These are phyloP conservation scores for Laterallus jamaicensis DNA, from an alignment of 2,113 vertebrate genomes.

Conservation along the genomic window DNA sequence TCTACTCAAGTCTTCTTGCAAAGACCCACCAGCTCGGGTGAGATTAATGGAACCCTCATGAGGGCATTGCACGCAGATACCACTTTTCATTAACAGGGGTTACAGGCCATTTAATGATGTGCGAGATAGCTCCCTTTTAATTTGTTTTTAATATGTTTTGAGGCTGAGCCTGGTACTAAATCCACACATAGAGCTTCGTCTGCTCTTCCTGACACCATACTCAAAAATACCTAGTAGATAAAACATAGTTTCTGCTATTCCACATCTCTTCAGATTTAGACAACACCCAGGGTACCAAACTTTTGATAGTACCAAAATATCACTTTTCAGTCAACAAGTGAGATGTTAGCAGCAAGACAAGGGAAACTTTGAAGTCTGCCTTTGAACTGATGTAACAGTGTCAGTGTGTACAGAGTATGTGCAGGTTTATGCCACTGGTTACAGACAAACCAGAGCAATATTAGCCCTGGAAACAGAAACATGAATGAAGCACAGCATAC, in stretches of 20 bases:
- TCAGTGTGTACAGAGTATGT: rapidly evolving
- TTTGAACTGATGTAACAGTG: background rate
- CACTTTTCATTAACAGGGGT: background rate
- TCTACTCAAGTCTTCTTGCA: background rate
- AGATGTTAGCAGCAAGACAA: background rate
- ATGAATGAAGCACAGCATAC: background rate
- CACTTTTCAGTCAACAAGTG: background rate
- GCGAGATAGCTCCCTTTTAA: background rate
- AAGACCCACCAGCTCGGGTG: background rate
- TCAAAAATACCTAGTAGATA: background rate
- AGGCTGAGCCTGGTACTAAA: background rate
- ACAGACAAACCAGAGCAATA: background rate
- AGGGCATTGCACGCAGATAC: background rate
- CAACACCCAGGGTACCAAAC: background rate
- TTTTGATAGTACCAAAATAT: background rate
- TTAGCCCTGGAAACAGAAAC: background rate
- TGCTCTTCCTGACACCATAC: background rate
- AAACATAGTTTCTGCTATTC: background rate
- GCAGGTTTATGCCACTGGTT: background rate
- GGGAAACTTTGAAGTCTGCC: background rate
- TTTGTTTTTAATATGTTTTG: background rate
- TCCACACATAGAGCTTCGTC: background rate
- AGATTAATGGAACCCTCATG: background rate
- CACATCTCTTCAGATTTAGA: background rate
- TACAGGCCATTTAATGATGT: background rate